A percentile compares a stretch with the other conserved stretches of the same genome.
phyloP scores from a whole-genome alignment of 30 jellyfish, hydroid and myxozoan genomes.

The Hydra vulgaris region DNA sequence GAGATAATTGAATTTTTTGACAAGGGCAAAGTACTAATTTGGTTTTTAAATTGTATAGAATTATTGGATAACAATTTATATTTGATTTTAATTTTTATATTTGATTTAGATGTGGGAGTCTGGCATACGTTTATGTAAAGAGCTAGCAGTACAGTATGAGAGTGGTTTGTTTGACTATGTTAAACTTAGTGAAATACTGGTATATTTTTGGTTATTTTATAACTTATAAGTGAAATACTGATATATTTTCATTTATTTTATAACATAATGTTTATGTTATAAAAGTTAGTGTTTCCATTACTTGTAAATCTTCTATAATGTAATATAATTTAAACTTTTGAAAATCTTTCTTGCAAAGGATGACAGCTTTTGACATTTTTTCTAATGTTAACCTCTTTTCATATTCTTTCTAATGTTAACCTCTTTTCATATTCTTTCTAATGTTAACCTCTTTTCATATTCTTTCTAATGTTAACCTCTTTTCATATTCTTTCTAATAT shows the following conservation, averaged over 20 bases:
- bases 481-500: too few species aligned
- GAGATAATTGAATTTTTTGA: constrained; percentile 65
- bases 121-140: constrained; percentile 83
- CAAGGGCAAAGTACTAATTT: constrained; percentile 63
- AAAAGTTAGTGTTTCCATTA: neutral
- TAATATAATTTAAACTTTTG: too few species aligned
- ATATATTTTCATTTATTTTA: neutral
- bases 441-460: too few species aligned
- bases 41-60: neutral
- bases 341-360: too few species aligned
- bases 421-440: too few species aligned
- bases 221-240: too few species aligned
- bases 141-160: constrained; percentile 66
- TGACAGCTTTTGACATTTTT: too few species aligned
- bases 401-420: too few species aligned
- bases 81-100: neutral
- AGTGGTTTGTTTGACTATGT: constrained; percentile 48
- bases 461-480: too few species aligned
- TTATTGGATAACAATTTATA: neutral
- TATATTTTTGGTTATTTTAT: constrained; percentile 3
- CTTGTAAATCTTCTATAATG: too few species aligned
- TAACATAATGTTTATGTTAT: neutral
- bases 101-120: constrained; percentile 61
- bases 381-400: too few species aligned
- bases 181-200: constrained; percentile 88